phyloP scores from a whole-genome alignment of 2,888 invertebrate species.

The Parasteatoda lunata region DNA sequence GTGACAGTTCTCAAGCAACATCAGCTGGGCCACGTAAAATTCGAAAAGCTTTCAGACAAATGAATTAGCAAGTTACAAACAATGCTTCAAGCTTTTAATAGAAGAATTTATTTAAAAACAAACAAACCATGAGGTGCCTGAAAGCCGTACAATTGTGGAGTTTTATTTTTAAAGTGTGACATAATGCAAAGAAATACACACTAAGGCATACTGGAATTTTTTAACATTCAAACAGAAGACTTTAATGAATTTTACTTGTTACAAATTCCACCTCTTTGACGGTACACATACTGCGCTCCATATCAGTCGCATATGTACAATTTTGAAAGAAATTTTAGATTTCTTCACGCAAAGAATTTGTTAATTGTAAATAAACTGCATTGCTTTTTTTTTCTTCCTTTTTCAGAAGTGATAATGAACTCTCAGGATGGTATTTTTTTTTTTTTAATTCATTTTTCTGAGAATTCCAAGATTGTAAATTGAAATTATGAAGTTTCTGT shows the following conservation, averaged over 20 bases:
- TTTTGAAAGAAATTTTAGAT: not conserved
- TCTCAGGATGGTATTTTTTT: constrained; percentile 3
- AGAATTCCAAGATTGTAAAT: too few species aligned
- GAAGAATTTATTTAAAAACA: not conserved
- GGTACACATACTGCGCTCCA: constrained; percentile 11
- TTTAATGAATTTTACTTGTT: not conserved
- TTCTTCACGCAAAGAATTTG: too few species aligned
- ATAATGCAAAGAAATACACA: not conserved
- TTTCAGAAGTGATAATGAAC: not conserved
- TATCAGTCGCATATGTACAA: constrained; percentile 18
- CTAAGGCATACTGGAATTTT: not conserved
- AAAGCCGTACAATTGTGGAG: constrained; percentile 19
- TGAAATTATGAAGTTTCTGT: too few species aligned
- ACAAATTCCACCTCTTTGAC: constrained; percentile 8
- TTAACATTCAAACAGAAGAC: not conserved
- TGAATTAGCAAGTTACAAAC: not conserved
- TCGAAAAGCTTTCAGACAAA: constrained; percentile 42
- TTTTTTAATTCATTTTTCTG: too few species aligned
- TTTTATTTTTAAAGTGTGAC: not conserved
- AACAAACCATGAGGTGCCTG: constrained; percentile 43
- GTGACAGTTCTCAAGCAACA: not conserved
- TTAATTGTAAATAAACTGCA: too few species aligned
- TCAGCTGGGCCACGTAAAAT: constrained; percentile 33
- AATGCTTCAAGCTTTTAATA: constrained; percentile 3
- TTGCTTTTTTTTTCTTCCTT: too few species aligned